Evolutionary conservation across 2,113 vertebrate species (phyloP).

Genomic region (Lota lota): DNA sequence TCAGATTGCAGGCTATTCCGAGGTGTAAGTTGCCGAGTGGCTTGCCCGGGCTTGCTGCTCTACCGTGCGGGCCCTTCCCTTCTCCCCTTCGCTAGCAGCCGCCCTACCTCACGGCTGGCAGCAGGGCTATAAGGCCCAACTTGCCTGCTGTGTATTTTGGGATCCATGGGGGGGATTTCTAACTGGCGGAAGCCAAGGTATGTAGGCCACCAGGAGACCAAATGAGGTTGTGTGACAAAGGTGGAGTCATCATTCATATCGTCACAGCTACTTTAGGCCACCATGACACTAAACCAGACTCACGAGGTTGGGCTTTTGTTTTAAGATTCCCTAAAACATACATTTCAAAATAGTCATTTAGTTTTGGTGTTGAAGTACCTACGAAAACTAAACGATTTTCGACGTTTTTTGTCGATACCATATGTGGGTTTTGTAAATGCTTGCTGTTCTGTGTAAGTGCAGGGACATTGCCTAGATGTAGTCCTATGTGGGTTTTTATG

Average conservation of each 20-base stretch:
- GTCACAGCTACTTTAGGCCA: neutral
- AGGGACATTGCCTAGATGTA: neutral
- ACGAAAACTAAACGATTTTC: no score
- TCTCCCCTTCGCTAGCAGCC: neutral
- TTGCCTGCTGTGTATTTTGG: slow-evolving; percentile 53
- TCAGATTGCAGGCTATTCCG: slow-evolving; percentile 16
- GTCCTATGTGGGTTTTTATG: neutral
- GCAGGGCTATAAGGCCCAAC: slow-evolving; percentile 18
- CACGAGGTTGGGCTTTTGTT: no score
- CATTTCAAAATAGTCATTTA: no score
- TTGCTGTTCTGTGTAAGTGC: no score
- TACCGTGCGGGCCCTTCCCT: slow-evolving; percentile 27
- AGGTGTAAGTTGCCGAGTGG: slow-evolving; percentile 25
- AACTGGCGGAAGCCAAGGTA: slow-evolving; percentile 54
- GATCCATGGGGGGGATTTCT: slow-evolving; percentile 60
- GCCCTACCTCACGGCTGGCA: slow-evolving; percentile 27
- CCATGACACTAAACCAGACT: no score
- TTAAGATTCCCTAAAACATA: no score
- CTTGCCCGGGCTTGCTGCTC: slow-evolving; percentile 59
- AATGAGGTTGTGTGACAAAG: slow-evolving; percentile 59
- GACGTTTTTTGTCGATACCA: neutral
- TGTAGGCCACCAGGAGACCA: slow-evolving; percentile 62
- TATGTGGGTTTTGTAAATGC: neutral
- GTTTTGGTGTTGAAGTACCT: no score
- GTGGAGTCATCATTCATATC: slow-evolving; percentile 44